phyloP scores from a whole-genome alignment of 2,888 invertebrate species.

The Andrena bicolor region DNA sequence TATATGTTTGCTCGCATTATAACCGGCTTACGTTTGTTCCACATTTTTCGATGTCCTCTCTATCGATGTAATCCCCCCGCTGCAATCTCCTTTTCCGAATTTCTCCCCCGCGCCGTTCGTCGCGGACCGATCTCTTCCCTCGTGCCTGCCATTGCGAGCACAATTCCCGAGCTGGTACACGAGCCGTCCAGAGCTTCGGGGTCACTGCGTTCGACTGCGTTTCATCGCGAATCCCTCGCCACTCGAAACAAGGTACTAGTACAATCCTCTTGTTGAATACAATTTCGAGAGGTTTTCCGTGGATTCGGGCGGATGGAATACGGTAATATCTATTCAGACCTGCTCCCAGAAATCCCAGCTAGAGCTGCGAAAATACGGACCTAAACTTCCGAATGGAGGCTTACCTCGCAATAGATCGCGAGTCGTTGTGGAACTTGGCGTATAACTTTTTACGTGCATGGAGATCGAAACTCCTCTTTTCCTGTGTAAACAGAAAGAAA shows the following conservation, averaged over 20 bases:
- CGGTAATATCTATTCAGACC: too few relatives aligned
- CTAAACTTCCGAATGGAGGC: not conserved
- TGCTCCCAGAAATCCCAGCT: not conserved
- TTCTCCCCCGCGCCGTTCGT: not conserved
- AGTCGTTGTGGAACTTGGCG: not conserved
- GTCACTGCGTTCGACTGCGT: too few relatives aligned
- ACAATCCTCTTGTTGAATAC: too few relatives aligned
- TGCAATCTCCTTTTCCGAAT: conserved; percentile 7
- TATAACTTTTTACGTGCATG: conserved; percentile 12
- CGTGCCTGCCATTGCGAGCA: too few relatives aligned
- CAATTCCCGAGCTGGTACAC: too few relatives aligned
- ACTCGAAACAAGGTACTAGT: too few relatives aligned
- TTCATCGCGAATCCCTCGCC: too few relatives aligned
- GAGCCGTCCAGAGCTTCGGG: too few relatives aligned
- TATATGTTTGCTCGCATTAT: conserved; percentile 18
- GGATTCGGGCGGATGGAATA: too few relatives aligned
- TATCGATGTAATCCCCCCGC: conserved; percentile 8
- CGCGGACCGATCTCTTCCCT: not conserved
- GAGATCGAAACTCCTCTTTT: not conserved
- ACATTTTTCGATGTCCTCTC: conserved; percentile 17
- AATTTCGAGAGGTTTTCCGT: too few relatives aligned
- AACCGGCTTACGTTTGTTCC: conserved; percentile 25
- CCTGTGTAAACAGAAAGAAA: conserved; percentile 2
- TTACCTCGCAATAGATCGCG: not conserved
- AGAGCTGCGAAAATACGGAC: not conserved